Conservation (phyloP, 1,140 invertebrate genomes). For the Nilaparvata lugens region DNA sequence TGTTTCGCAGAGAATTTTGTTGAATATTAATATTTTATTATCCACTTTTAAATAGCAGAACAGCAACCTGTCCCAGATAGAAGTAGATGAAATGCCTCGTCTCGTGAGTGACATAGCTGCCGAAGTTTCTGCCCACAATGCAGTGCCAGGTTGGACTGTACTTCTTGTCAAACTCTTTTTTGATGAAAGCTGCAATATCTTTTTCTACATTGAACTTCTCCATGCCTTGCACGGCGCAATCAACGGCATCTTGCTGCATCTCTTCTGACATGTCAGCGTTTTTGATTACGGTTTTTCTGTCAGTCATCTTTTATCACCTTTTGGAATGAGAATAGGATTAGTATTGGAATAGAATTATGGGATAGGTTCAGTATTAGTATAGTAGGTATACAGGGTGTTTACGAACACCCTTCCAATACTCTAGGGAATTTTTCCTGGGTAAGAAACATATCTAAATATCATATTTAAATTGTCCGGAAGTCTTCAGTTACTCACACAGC, state of each 20-base stretch:
- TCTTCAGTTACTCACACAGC: no score
- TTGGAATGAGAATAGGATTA: no score
- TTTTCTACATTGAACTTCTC: conserved; percentile 99
- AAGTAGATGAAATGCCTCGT: conserved; percentile 97
- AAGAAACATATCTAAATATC: no score
- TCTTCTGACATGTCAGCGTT: conserved; percentile 99
- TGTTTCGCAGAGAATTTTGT: no score
- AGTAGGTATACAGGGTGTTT: no score
- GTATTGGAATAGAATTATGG: no score
- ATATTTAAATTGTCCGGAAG: no score
- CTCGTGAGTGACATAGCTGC: conserved; percentile 93
- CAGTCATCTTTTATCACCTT: conserved; percentile 59
- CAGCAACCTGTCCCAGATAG: conserved; percentile 91
- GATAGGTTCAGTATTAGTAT: no score
- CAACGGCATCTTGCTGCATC: conserved; percentile 99
- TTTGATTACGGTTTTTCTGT: conserved; percentile 99
- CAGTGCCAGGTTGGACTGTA: conserved; percentile 98
- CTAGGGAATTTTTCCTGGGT: no score
- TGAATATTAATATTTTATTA: conserved; percentile 37
- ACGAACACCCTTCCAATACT: no score
- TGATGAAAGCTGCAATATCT: conserved; percentile 95
- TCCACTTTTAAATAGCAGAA: conserved; percentile 98
- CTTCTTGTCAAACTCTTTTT: conserved; percentile 98
- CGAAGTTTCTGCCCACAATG: conserved; percentile 90
- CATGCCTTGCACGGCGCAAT: conserved; percentile 95